Evolutionary conservation across 1,140 invertebrate genomes (phyloP), one percentile per base, ranked within the genome.

Genomic region (Temnothorax curvispinosus): DNA sequence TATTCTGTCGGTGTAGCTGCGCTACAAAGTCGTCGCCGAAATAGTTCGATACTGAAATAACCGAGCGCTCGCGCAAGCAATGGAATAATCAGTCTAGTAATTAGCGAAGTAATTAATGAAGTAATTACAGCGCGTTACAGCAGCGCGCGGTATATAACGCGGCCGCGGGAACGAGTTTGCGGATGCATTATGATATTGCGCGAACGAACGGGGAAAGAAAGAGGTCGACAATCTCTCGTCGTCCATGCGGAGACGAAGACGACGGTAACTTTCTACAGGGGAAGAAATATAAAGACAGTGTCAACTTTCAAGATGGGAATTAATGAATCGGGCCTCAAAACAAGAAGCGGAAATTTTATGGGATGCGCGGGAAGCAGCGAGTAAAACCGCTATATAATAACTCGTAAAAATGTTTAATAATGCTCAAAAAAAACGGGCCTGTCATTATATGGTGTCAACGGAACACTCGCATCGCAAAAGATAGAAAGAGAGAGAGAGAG

Each of bases 351-450:
- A 21, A 62, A 84, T 84, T 84, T 84, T 84, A 84, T 84, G 69
- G 56, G 18, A 60, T 41, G 7, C 54, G 27, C 18, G 7, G 27
- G 41, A 1, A 27, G 62, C 32, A 35, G 54, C 41, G 13, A 84
- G 56, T 84, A 84, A 84, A 84, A 84, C 54, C 69, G 69, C 80
- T 84, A 21, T 21, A 21, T 21, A 84, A 84, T 84, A 75, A 69
- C 69, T 84, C 80, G 69, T 84, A 84, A 84, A 84, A 84, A 82
- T 69, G 69, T 84, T 84, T 84, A 84, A 84, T 84, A 84, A 84
- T 62, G 54, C 54, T 4, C n/a, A 47, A 64, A 56, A 84, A 84
- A 84, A 75, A 84, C 32, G 69, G n/a, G 13, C 41, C 54, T 38
- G 58, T 62, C 54, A 62, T 75, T 75, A 60, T 75, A 62, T 62